phyloP scores from a whole-genome alignment of 2,888 invertebrate genomes.

The Aricia artaxerxes region DNA sequence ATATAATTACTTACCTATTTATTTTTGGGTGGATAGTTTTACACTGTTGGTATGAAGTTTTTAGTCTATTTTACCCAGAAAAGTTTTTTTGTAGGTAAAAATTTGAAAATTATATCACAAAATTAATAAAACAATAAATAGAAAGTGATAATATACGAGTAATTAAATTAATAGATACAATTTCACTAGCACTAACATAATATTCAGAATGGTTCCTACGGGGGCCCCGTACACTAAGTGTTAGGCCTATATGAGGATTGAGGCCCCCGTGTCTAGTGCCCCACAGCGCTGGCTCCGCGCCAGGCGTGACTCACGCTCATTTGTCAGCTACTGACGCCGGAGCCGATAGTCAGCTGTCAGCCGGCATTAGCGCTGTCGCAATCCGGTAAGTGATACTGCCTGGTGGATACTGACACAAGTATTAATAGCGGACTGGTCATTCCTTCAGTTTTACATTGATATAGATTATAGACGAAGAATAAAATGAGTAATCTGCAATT shows the following conservation, averaged over 20 bases:
- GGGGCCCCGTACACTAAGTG: background rate
- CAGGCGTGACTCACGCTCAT: slow-evolving; percentile 7
- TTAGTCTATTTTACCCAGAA: too few species aligned
- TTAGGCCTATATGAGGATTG: background rate
- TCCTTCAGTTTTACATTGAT: background rate
- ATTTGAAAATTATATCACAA: too few species aligned
- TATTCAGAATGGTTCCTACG: background rate
- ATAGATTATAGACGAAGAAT: too few species aligned
- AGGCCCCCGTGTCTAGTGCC: background rate
- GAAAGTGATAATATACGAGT: too few species aligned
- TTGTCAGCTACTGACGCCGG: background rate
- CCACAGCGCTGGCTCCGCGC: background rate
- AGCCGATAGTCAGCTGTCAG: background rate
- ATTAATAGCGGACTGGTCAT: slow-evolving; percentile 3
- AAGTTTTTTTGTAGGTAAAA: too few species aligned
- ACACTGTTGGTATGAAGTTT: too few species aligned
- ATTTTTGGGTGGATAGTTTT: too few species aligned
- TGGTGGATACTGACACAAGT: background rate
- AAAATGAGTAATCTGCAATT: too few species aligned
- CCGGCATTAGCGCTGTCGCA: slow-evolving; percentile 8
- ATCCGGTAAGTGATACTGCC: slow-evolving; percentile 4
- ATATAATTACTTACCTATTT: too few species aligned
- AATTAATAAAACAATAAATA: too few species aligned
- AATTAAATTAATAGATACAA: too few species aligned
- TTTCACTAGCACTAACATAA: too few species aligned